A percentile compares a stretch with the other conserved stretches of the same genome.
These are phyloP conservation scores for Trachymyrmex septentrionalis DNA, from an alignment of 1,140 invertebrate genomes.

Conservation along the genomic window DNA sequence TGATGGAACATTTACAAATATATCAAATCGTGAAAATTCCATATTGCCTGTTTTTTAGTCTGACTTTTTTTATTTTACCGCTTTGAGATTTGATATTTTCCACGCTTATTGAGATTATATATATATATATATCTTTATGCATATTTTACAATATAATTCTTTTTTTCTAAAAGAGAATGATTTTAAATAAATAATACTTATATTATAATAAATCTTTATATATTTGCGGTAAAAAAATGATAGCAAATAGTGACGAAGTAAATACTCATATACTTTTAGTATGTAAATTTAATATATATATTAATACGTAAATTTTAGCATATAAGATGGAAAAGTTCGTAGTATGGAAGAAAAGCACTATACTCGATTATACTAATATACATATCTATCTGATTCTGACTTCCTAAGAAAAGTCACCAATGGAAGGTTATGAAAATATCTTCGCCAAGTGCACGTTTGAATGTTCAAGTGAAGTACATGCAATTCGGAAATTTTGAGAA, in stretches of 20 bases:
- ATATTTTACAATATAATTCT: background rate
- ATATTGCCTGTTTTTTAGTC: background rate
- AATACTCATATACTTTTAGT: background rate
- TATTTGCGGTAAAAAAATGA: background rate
- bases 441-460: background rate
- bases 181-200: background rate
- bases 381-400: background rate
- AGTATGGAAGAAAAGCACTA: background rate
- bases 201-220: background rate
- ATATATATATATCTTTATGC: constrained; percentile 1
- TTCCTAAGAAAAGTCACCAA: background rate
- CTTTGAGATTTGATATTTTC: background rate
- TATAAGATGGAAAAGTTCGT: background rate
- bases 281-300: background rate
- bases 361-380: background rate
- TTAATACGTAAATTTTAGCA: background rate
- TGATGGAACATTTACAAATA: constrained; percentile 6
- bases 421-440: constrained; percentile 23
- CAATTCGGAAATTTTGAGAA: constrained; percentile 25
- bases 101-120: background rate
- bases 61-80: background rate
- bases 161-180: background rate
- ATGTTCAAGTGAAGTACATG: constrained; percentile 16
- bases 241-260: background rate
- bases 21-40: background rate